Conservation (phyloP, 2,113 vertebrate genomes). For the Dolichallabes microphthalmus region DNA sequence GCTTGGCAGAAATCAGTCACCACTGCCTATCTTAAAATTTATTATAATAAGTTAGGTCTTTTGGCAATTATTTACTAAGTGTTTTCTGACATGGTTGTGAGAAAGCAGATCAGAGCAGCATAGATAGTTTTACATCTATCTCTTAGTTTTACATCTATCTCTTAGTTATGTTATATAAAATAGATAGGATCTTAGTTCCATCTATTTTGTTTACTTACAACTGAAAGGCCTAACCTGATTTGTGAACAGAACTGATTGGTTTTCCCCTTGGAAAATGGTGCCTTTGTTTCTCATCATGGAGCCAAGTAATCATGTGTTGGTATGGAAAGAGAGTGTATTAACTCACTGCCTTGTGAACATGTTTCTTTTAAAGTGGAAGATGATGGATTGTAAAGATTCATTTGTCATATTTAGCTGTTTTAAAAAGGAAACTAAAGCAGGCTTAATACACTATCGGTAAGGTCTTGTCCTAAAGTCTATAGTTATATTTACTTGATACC, state of each 20-base stretch:
- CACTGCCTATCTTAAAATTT: too few relatives aligned
- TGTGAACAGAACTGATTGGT: neutral
- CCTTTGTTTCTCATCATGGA: neutral
- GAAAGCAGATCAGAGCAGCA: too few relatives aligned
- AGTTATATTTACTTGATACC: neutral
- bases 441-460: neutral
- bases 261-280: neutral
- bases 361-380: neutral
- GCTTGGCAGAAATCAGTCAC: too few relatives aligned
- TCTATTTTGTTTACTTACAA: neutral
- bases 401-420: neutral
- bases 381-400: neutral
- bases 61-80: too few relatives aligned
- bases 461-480: neutral
- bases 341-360: neutral
- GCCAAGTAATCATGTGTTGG: neutral
- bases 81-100: too few relatives aligned
- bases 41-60: too few relatives aligned
- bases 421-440: too few relatives aligned
- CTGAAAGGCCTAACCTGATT: neutral
- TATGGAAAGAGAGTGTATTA: neutral
- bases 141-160: too few relatives aligned
- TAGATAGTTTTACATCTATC: too few relatives aligned
- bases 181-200: too few relatives aligned
- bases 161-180: too few relatives aligned